phyloP scores from a whole-genome alignment of 2,797 vertebrate species.

The Xenopus petersii region DNA sequence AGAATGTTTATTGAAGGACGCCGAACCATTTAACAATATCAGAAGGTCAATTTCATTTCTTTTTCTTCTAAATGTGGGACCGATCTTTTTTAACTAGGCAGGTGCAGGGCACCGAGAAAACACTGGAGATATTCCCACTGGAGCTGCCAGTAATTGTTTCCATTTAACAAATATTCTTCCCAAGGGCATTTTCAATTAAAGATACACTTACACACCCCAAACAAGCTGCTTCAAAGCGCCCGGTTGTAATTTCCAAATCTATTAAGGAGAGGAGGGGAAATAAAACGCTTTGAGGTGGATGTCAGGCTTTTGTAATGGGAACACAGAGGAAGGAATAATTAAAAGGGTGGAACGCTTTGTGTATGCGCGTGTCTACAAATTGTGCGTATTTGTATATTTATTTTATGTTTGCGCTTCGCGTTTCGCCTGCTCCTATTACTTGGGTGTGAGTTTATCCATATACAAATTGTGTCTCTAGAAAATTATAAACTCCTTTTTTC shows the following conservation, averaged over 20 bases:
- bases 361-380: too few species aligned
- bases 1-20: conserved; percentile 44
- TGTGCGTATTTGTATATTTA: too few species aligned
- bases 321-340: conserved; percentile 1
- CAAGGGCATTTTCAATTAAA: conserved; percentile 70
- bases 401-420: too few species aligned
- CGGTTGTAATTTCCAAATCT: conserved; percentile 35
- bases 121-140: conserved; percentile 55
- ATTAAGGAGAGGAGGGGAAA: conserved; percentile 14
- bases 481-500: too few species aligned
- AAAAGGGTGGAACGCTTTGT: not conserved
- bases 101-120: conserved; percentile 67
- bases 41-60: conserved; percentile 28
- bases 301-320: conserved; percentile 13
- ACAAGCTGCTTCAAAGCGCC: conserved; percentile 55
- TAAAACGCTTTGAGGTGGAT: conserved; percentile 12
- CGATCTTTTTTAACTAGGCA: conserved; percentile 62
- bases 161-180: conserved; percentile 83
- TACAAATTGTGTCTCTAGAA: too few species aligned
- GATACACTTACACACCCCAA: conserved; percentile 72
- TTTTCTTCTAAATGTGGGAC: conserved; percentile 33
- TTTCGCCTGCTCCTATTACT: too few species aligned
- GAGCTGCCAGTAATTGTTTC: conserved; percentile 74
- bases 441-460: too few species aligned
- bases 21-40: conserved; percentile 31